Percentiles rank a stretch among this genome's conserved stretches.
Conservation (phyloP, 2,888 invertebrate species). For the Eilema depressum region DNA sequence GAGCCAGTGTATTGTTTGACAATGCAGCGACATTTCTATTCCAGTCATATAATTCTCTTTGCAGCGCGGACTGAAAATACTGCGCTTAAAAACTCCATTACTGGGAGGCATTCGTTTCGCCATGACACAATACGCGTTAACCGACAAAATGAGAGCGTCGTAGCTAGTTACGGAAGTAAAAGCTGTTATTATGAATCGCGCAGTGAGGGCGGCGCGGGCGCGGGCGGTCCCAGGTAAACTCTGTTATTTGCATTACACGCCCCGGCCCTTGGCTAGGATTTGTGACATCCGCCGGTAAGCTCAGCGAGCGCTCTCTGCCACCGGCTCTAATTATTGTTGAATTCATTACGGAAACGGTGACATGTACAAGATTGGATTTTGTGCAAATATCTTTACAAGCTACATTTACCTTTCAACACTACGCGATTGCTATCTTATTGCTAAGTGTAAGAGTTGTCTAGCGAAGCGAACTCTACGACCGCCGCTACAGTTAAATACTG, state of each 20-base stretch:
- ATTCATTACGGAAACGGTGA: constrained; percentile 65
- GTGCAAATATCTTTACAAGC: constrained; percentile 58
- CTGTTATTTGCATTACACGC: constrained; percentile 77
- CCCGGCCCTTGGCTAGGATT: constrained; percentile 78
- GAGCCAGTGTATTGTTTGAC: constrained; percentile 64
- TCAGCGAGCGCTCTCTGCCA: constrained; percentile 61
- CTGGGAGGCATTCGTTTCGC: constrained; percentile 76
- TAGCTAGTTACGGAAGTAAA: constrained; percentile 83
- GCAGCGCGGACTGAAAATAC: constrained; percentile 71
- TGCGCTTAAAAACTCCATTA: constrained; percentile 81
- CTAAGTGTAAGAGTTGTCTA: constrained; percentile 52
- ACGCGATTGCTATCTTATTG: constrained; percentile 52
- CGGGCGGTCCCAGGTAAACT: constrained; percentile 72
- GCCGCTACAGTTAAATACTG: constrained; percentile 38
- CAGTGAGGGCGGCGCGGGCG: constrained; percentile 52
- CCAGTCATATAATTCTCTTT: constrained; percentile 75
- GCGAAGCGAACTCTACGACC: constrained; percentile 53
- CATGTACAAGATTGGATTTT: constrained; percentile 66
- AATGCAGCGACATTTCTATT: constrained; percentile 72
- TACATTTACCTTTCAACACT: constrained; percentile 50
- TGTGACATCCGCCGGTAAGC: constrained; percentile 80
- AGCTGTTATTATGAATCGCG: constrained; percentile 79
- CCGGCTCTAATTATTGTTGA: constrained; percentile 71
- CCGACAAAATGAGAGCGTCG: constrained; percentile 81
- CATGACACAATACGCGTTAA: constrained; percentile 81